Evolutionary conservation across 2,113 vertebrate genomes (phyloP).

Genomic region (Elephantulus edwardii): DNA sequence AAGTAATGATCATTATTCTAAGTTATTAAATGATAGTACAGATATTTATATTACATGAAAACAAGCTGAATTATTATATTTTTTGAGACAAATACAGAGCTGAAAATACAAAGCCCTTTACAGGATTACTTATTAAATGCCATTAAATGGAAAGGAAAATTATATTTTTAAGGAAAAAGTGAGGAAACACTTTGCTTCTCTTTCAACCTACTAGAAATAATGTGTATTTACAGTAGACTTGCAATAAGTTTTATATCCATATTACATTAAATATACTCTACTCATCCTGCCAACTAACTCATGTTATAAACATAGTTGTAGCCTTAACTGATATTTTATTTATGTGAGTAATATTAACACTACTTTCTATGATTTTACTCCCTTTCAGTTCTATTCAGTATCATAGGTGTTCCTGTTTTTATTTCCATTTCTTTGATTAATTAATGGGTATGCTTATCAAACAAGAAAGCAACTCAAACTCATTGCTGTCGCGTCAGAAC

Average conservation of each 20-base stretch:
- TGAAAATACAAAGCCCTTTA: conserved; percentile 19
- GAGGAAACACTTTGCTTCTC: background rate
- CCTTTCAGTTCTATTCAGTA: background rate
- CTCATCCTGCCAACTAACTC: background rate
- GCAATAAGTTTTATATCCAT: conserved; percentile 13
- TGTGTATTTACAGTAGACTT: background rate
- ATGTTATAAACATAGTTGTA: conserved; percentile 13
- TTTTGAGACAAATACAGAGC: conserved; percentile 25
- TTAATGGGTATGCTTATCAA: too few species aligned
- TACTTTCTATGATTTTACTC: conserved; percentile 17
- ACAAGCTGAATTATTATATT: conserved; percentile 27
- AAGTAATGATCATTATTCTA: background rate
- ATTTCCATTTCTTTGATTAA: background rate
- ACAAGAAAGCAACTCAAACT: too few species aligned
- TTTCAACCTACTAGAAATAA: background rate
- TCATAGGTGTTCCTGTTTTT: conserved; percentile 7
- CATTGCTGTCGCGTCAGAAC: too few species aligned
- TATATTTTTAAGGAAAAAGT: background rate
- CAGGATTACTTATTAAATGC: conserved; percentile 19
- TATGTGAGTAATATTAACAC: background rate
- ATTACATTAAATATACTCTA: conserved; percentile 30
- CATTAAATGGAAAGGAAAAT: conserved; percentile 33
- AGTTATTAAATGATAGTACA: background rate
- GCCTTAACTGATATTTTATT: background rate
- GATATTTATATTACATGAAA: conserved; percentile 25